These are phyloP conservation scores for Tiphia femorata DNA, from an alignment of 2,888 invertebrate genomes.

Conservation along the genomic window DNA sequence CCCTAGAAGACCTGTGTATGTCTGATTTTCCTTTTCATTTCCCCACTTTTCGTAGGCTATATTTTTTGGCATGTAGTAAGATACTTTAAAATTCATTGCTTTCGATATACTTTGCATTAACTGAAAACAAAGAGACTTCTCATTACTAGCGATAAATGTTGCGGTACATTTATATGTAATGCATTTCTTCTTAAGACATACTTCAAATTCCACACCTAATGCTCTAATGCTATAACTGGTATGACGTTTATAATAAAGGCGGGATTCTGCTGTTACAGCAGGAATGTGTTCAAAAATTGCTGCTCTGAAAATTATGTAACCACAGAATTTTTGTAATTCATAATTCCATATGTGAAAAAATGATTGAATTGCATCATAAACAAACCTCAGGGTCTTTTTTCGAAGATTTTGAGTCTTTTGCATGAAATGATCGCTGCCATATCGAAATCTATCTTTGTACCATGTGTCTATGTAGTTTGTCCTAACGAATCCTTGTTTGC, in stretches of 20 bases:
- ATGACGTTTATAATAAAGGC: constrained; percentile 25
- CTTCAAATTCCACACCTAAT: constrained; percentile 79
- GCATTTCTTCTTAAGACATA: constrained; percentile 53
- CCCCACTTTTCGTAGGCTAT: constrained; percentile 79
- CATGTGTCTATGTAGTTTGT: constrained; percentile 78
- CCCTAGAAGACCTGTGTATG: constrained; percentile 80
- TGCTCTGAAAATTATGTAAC: constrained; percentile 69
- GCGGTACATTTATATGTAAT: background rate
- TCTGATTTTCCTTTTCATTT: constrained; percentile 74
- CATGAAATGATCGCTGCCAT: constrained; percentile 65
- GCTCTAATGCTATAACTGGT: constrained; percentile 35
- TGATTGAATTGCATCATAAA: background rate
- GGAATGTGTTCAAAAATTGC: constrained; percentile 80
- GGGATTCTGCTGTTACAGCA: constrained; percentile 71
- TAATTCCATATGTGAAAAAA: background rate
- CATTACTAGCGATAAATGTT: background rate
- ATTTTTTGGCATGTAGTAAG: constrained; percentile 77
- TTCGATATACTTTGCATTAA: constrained; percentile 76
- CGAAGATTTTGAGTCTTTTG: constrained; percentile 64
- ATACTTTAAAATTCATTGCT: constrained; percentile 79
- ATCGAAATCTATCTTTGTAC: constrained; percentile 75
- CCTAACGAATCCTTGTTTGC: constrained; percentile 72
- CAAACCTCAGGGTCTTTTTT: constrained; percentile 58
- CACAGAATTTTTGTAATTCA: background rate
- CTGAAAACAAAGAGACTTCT: constrained; percentile 66